phyloP scores from a whole-genome alignment of 2,113 vertebrate species.

The Grallaria varia region DNA sequence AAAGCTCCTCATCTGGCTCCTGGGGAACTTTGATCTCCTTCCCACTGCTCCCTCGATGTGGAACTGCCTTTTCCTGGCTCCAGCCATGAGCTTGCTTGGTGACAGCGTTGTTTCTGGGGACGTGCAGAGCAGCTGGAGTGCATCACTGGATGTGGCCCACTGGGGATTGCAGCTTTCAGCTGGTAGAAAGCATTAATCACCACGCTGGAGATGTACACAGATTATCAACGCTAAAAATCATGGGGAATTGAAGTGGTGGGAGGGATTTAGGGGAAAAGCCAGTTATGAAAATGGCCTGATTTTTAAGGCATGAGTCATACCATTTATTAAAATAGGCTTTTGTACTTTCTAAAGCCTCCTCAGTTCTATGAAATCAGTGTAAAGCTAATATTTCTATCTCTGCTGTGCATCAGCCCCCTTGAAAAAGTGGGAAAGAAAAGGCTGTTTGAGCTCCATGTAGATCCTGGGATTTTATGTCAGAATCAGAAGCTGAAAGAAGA shows the following conservation, averaged over 20 bases:
- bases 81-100: not conserved
- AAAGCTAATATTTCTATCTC: constrained; percentile 26
- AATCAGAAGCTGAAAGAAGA: not conserved
- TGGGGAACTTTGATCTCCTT: not conserved
- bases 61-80: not conserved
- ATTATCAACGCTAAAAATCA: not conserved
- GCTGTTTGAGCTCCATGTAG: not conserved
- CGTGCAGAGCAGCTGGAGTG: not conserved
- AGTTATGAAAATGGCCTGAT: constrained; percentile 46
- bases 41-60: not conserved
- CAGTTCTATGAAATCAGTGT: not conserved
- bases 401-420: not conserved
- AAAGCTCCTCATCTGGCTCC: not conserved
- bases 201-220: not conserved
- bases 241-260: not conserved
- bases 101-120: not conserved
- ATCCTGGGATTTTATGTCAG: not conserved
- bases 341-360: constrained; percentile 31
- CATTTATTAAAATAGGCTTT: constrained; percentile 40
- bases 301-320: constrained; percentile 52
- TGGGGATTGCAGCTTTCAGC: not conserved
- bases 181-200: not conserved
- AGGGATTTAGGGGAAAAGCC: constrained; percentile 13
- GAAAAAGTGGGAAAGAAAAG: not conserved
- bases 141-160: not conserved